Evolutionary conservation across 2,797 vertebrate species (phyloP), one percentile per base, ranked within the genome.

Genomic region (Stomatorhinus walkeri): DNA sequence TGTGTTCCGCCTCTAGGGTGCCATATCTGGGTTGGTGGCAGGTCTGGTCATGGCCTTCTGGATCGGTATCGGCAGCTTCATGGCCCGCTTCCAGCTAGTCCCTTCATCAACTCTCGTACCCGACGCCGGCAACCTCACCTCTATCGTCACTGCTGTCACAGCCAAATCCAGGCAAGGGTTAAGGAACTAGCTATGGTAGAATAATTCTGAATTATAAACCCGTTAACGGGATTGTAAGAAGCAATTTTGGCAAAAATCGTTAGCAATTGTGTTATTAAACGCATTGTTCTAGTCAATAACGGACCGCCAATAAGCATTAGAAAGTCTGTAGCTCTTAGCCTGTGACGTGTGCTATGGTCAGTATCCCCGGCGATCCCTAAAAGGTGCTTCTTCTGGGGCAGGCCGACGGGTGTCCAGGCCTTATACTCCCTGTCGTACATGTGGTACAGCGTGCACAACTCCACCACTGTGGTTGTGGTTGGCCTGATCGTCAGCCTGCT

Each of bases 361-460:
- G 22, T 1, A 51, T 19, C 12, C 85, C 85, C 2, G 3, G 9
- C 49, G 9, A 28, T 76, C 22, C 43, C 87, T 88, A 22, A 88
- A 49, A 1, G 14, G 5, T 88, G 14, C 79, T 16, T 88, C 14
- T 36, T 84, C 2, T 12, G 64, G 7, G 22, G 28, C 92, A 99
- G 98, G 91, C 94, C 93, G 0, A 91, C 93, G 0, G 98, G 98
- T 49, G 92, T 99, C 59, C 95, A 96, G 90, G 96, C 93, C 0
- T 93, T 99, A 68, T 99, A 99, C 91, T 96, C 95, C 0, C 91
- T 99, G 91, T 99, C 98, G 2, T 99, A 99, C 92, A 94, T 99
- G 95, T 99, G 98, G 98, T 99, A 99, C 95, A 98, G 98, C 0
- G 98, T 97, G 88, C 97, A 99, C 94, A 99, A 98, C 93, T 99